phyloP scores from a whole-genome alignment of 2,113 vertebrate genomes.

The Rhinoptilus africanus region DNA sequence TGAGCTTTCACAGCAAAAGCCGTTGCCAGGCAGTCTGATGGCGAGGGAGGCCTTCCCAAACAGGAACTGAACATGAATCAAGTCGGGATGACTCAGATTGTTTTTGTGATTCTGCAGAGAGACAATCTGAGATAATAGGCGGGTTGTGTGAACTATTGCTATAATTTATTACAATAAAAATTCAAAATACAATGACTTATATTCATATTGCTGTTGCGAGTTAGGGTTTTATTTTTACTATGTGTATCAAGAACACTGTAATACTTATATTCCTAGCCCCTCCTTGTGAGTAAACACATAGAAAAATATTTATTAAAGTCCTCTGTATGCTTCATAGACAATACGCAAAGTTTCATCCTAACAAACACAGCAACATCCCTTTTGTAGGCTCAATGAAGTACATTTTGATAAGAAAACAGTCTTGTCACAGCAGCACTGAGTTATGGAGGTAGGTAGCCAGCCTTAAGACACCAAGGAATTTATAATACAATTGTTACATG shows the following conservation, averaged over 20 bases:
- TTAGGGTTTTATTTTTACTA: neutral
- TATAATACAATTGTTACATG: neutral
- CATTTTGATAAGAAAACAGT: neutral
- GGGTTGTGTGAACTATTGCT: conserved; percentile 42
- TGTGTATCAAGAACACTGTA: neutral
- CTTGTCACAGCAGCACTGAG: neutral
- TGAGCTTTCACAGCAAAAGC: neutral
- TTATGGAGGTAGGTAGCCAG: neutral
- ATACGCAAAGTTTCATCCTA: neutral
- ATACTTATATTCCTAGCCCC: neutral
- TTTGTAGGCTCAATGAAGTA: neutral
- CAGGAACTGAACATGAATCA: conserved; percentile 54
- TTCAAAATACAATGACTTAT: conserved; percentile 11
- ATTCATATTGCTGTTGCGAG: neutral
- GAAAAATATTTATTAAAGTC: neutral
- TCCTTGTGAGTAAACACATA: neutral
- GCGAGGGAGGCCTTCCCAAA: conserved; percentile 37
- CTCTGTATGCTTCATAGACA: neutral
- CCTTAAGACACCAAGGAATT: neutral
- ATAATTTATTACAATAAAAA: conserved; percentile 37
- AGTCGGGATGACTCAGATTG: conserved; percentile 41
- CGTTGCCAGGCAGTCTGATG: neutral
- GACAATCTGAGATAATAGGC: conserved; percentile 58
- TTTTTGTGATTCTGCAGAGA: conserved; percentile 52
- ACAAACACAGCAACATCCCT: neutral